Evolutionary conservation across 2,888 invertebrate species (phyloP).

Genomic region (Ctena decussata): DNA sequence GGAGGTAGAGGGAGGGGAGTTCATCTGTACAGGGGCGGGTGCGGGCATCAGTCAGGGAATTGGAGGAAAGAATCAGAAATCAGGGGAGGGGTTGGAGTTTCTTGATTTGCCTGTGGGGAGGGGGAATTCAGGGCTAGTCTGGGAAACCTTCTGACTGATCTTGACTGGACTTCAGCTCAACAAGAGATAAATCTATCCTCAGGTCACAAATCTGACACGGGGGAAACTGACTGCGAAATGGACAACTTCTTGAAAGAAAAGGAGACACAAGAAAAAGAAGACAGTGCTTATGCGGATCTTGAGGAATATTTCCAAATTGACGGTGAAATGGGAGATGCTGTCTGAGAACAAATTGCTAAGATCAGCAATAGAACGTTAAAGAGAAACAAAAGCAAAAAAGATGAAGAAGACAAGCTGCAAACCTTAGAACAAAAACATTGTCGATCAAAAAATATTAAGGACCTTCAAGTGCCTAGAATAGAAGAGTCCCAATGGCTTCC

Average conservation of each 20-base stretch:
- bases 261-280: neutral
- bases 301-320: neutral
- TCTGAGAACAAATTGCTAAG: neutral
- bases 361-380: neutral
- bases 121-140: too few relatives aligned
- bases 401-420: neutral
- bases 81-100: too few relatives aligned
- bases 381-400: neutral
- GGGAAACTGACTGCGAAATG: too few relatives aligned
- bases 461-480: neutral
- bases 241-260: neutral
- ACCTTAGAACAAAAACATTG: neutral
- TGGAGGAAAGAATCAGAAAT: too few relatives aligned
- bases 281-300: neutral
- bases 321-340: neutral
- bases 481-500: neutral
- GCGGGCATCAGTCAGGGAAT: too few relatives aligned
- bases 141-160: too few relatives aligned
- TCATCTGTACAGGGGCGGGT: too few relatives aligned
- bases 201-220: too few relatives aligned
- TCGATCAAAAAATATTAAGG: neutral
- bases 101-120: too few relatives aligned
- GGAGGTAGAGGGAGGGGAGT: too few relatives aligned
- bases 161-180: too few relatives aligned
- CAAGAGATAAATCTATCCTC: too few relatives aligned